phyloP scores from a whole-genome alignment of 1,140 invertebrate genomes.

The Thaumatotibia leucotreta region DNA sequence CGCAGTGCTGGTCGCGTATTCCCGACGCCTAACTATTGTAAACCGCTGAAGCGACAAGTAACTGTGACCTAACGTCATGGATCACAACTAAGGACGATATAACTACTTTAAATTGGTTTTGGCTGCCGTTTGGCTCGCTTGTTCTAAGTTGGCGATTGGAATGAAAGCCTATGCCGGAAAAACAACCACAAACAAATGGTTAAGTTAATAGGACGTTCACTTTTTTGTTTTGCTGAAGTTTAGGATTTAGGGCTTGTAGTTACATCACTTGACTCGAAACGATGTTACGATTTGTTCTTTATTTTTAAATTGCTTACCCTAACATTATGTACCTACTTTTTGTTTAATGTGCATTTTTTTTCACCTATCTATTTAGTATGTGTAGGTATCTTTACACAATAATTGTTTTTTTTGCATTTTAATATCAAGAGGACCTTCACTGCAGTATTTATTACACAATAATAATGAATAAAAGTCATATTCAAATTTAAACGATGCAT shows the following conservation, averaged over 20 bases:
- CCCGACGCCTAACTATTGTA: neutral
- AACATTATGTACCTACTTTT: no score
- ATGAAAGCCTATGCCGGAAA: slow-evolving; percentile 43
- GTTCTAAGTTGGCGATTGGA: neutral
- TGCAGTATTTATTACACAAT: no score
- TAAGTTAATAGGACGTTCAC: slow-evolving; percentile 59
- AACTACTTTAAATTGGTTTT: neutral
- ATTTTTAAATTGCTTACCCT: neutral
- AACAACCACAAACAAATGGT: slow-evolving; percentile 65
- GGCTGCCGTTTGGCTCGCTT: neutral
- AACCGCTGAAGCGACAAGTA: neutral
- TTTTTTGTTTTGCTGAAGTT: slow-evolving; percentile 27
- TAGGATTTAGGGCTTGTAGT: slow-evolving; percentile 24
- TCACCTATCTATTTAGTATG: no score
- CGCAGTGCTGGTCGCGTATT: slow-evolving; percentile 26
- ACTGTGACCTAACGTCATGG: neutral
- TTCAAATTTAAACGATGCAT: no score
- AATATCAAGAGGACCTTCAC: no score
- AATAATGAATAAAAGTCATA: no score
- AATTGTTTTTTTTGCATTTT: no score
- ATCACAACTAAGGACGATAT: no score
- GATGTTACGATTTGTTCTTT: neutral
- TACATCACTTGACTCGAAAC: no score
- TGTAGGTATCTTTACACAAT: no score
- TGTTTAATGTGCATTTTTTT: neutral